Evolutionary conservation across 2,797 vertebrate species (phyloP).

Genomic region (Cyclura pinguis): DNA sequence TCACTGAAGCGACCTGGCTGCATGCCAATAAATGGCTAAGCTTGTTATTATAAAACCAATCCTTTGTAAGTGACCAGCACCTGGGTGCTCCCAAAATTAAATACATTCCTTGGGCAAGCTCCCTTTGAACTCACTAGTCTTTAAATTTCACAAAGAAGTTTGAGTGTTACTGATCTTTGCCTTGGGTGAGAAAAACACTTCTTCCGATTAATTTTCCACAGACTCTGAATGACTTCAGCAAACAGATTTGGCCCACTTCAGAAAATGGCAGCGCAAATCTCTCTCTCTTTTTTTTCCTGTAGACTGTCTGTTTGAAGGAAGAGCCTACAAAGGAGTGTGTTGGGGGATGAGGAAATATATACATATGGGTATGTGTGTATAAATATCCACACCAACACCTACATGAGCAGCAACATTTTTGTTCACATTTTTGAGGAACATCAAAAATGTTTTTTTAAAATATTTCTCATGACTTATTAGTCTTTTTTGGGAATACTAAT

Average conservation of each 20-base stretch:
- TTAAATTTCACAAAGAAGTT: slow-evolving; percentile 33
- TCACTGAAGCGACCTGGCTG: slow-evolving; percentile 49
- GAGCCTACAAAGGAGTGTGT: slow-evolving; percentile 15
- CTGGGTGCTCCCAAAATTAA: slow-evolving; percentile 57
- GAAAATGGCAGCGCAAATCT: slow-evolving; percentile 34
- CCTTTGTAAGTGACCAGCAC: slow-evolving; percentile 19
- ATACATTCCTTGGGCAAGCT: not conserved
- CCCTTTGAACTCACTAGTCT: slow-evolving; percentile 32
- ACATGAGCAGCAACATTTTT: not conserved
- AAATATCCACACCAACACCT: not conserved
- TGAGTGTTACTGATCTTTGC: not conserved
- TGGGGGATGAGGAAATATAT: not conserved
- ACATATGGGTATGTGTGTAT: not conserved
- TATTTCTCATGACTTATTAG: not conserved
- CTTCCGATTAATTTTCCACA: slow-evolving; percentile 28
- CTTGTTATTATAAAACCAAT: slow-evolving; percentile 42
- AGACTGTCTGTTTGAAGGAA: not conserved
- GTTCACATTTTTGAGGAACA: not conserved
- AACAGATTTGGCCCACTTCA: slow-evolving; percentile 29
- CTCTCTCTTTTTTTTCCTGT: not conserved
- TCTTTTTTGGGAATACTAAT: not conserved
- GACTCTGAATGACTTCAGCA: slow-evolving; percentile 4
- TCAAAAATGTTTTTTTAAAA: not conserved
- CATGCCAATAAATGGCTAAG: slow-evolving; percentile 28
- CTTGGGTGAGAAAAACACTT: slow-evolving; percentile 42